phyloP scores from a whole-genome alignment of 2,888 invertebrate genomes.

The Lasioglossum malachurum region DNA sequence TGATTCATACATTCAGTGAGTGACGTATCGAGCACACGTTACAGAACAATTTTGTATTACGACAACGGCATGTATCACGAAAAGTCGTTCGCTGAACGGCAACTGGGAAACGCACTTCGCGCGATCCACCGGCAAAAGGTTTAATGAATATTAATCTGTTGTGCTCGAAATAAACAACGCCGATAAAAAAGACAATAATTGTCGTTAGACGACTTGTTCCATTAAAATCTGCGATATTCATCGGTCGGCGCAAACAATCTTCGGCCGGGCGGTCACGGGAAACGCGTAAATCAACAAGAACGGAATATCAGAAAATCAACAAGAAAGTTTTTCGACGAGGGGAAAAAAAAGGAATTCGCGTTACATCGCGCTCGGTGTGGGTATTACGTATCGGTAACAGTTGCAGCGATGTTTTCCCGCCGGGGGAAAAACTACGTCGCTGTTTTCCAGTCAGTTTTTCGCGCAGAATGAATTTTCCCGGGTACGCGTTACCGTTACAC shows the following conservation, averaged over 20 bases:
- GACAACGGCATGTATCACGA: background rate
- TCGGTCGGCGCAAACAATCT: background rate
- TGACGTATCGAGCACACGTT: background rate
- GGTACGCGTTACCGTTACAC: constrained; percentile 8
- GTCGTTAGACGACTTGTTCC: background rate
- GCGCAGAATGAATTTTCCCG: background rate
- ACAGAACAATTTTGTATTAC: background rate
- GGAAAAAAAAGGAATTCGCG: background rate
- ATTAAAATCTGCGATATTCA: background rate
- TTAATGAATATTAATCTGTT: background rate
- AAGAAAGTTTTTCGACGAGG: background rate
- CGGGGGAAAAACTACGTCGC: background rate
- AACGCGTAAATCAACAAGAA: background rate
- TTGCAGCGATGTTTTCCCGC: background rate
- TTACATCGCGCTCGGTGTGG: background rate
- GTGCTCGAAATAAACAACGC: background rate
- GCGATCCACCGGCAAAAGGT: background rate
- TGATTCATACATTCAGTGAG: background rate
- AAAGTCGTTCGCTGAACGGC: background rate
- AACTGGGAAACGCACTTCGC: background rate
- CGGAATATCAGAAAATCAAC: background rate
- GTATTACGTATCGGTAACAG: background rate
- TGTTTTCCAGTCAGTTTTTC: background rate
- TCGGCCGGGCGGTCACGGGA: background rate
- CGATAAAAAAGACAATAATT: background rate